These are phyloP conservation scores for Datnioides undecimradiatus DNA, from an alignment of 2,113 vertebrate genomes.

Conservation along the genomic window DNA sequence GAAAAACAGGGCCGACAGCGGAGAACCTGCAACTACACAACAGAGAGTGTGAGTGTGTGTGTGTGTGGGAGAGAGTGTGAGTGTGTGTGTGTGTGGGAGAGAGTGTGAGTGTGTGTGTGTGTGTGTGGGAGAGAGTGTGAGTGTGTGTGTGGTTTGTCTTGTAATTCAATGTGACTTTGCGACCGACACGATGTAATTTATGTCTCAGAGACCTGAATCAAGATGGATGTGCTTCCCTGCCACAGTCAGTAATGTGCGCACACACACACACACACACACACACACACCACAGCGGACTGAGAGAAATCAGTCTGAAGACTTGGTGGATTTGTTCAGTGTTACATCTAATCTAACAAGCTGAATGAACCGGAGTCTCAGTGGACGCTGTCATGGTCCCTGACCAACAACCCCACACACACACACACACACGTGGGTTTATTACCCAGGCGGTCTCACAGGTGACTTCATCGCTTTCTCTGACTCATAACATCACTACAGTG, in stretches of 20 bases:
- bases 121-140: background rate
- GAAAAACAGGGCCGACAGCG: background rate
- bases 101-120: background rate
- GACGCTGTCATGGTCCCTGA: background rate
- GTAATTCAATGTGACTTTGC: conserved; percentile 51
- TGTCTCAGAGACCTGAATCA: conserved; percentile 35
- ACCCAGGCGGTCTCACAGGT: too few species aligned
- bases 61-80: too few species aligned
- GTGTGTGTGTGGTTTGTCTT: background rate
- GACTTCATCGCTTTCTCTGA: background rate
- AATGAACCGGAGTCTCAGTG: conserved; percentile 13
- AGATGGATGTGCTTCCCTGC: conserved; percentile 38
- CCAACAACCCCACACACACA: background rate
- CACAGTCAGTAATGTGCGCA: background rate
- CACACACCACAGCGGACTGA: background rate
- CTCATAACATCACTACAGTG: background rate
- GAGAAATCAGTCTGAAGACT: background rate
- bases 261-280: conserved; percentile 8
- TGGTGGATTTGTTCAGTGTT: conserved; percentile 12
- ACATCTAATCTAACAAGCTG: background rate
- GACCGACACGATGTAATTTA: conserved; percentile 34
- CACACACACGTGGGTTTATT: too few species aligned
- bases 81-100: background rate
- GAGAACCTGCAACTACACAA: background rate
- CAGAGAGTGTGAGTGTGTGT: background rate